A percentile compares a stretch with the other conserved stretches of the same genome.
phyloP scores from a whole-genome alignment of 2,113 vertebrate species.

The Gavialis gangeticus region DNA sequence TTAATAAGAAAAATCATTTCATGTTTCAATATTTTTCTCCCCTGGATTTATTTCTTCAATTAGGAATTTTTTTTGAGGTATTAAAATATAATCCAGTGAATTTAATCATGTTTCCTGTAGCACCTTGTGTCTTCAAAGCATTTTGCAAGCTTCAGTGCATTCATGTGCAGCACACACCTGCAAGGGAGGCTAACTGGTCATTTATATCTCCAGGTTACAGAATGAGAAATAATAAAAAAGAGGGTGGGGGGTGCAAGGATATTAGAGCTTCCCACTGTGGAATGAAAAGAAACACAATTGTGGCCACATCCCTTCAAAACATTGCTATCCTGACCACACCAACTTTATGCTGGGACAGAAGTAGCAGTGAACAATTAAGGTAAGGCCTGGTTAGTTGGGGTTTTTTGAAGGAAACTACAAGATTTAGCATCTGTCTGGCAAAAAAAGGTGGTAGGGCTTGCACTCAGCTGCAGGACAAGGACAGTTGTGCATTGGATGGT shows the following conservation, averaged over 20 bases:
- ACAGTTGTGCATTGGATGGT: too few species aligned
- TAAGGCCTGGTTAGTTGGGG: background rate
- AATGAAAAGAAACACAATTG: background rate
- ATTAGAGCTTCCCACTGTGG: background rate
- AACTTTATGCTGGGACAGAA: background rate
- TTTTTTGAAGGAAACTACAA: background rate
- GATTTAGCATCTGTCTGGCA: too few species aligned
- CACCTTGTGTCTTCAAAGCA: background rate
- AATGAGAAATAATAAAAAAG: background rate
- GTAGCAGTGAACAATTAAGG: constrained; percentile 3
- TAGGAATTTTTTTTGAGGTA: constrained; percentile 32
- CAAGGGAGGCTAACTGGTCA: background rate
- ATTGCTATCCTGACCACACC: background rate
- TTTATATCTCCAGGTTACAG: background rate
- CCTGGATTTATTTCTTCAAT: constrained; percentile 25
- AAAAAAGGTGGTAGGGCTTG: too few species aligned
- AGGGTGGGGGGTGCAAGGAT: background rate
- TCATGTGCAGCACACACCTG: background rate
- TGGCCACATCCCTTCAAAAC: background rate
- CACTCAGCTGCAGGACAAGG: too few species aligned
- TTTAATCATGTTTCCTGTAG: constrained; percentile 40
- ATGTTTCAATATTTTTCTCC: constrained; percentile 47
- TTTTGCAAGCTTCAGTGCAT: background rate
- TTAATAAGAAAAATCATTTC: constrained; percentile 20
- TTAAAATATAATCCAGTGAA: constrained; percentile 52